Conservation (phyloP, 2,113 vertebrate genomes). For the Cyanoliseus patagonus region DNA sequence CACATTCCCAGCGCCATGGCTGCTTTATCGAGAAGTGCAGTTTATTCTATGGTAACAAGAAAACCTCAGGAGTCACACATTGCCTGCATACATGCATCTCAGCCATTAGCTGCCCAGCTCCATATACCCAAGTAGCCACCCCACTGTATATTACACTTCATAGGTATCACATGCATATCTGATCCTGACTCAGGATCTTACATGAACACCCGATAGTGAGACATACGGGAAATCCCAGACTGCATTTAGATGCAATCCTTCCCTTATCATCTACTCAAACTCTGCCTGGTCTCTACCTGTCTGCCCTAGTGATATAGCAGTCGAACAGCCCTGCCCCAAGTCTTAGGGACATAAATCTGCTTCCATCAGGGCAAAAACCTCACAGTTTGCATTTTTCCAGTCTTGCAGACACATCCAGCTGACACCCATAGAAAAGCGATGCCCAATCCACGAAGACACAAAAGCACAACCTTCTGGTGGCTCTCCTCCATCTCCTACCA, state of each 20-base stretch:
- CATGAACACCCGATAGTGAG: background rate
- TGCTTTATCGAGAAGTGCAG: background rate
- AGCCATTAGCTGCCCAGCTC: background rate
- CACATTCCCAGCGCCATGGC: background rate
- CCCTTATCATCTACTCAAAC: background rate
- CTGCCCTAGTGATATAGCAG: background rate
- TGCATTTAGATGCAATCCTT: background rate
- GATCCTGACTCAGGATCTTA: background rate
- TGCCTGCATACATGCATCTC: background rate
- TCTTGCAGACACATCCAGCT: conserved; percentile 12
- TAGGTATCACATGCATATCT: accelerated
- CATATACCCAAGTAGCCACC: background rate
- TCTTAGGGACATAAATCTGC: background rate
- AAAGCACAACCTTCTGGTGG: background rate
- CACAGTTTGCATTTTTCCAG: background rate
- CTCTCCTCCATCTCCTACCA: background rate
- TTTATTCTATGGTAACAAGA: background rate
- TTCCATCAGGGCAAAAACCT: background rate
- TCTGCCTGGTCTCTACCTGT: background rate
- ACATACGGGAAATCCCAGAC: background rate
- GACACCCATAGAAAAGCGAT: background rate
- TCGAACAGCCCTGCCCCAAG: background rate
- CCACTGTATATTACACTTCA: background rate
- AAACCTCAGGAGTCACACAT: background rate
- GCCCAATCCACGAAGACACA: background rate